Conservation (phyloP, 2,888 invertebrate species). For the Tribolium freemani region DNA sequence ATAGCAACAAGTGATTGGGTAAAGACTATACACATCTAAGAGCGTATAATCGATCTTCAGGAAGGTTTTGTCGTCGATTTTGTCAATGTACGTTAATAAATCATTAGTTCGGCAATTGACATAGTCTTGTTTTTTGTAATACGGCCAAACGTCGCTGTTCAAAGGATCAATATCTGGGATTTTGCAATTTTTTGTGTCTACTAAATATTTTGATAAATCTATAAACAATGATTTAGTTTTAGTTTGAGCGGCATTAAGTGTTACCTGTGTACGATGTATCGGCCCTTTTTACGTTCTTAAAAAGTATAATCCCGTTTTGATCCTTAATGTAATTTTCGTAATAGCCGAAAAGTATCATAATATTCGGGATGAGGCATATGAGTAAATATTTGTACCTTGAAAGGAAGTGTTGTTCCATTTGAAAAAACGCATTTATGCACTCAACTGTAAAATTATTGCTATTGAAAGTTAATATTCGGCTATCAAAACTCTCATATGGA, state of each 20-base stretch:
- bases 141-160: constrained; percentile 55
- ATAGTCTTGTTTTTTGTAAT: constrained; percentile 51
- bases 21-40: constrained; percentile 34
- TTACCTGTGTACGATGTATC: constrained; percentile 25
- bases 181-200: constrained; percentile 55
- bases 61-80: constrained; percentile 46
- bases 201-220: constrained; percentile 49
- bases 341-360: constrained; percentile 40
- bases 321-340: constrained; percentile 34
- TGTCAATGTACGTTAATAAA: constrained; percentile 55
- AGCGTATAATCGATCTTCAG: constrained; percentile 52
- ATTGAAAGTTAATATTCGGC: not conserved
- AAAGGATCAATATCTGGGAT: constrained; percentile 58
- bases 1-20: constrained; percentile 33
- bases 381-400: constrained; percentile 36
- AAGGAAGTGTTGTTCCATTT: constrained; percentile 34
- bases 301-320: constrained; percentile 24
- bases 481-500: not conserved
- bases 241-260: not conserved
- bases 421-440: constrained; percentile 10
- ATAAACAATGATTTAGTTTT: constrained; percentile 4
- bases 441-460: not conserved
- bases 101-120: constrained; percentile 52
- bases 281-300: constrained; percentile 17
- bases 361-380: constrained; percentile 40